Base-by-base conservation (phyloP, 2,888 invertebrate species). In the Lepidonotus clava region DNA sequence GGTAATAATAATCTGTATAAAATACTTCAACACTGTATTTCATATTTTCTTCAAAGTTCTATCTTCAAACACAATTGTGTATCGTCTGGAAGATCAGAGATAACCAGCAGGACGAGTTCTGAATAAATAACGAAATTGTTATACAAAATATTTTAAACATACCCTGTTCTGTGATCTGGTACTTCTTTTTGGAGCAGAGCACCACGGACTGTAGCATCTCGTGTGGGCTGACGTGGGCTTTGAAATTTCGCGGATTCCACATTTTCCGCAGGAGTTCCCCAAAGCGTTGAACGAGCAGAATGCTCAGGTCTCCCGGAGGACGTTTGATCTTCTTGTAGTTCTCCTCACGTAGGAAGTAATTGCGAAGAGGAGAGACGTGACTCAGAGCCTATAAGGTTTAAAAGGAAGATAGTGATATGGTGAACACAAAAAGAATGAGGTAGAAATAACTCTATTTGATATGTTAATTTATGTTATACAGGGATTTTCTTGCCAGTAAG, bases 141-240 rank as follows among this genome's bases (percentile, higher is more conserved):
- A n/a, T n/a, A n/a, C n/a, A n/a, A n/a, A n/a, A n/a, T n/a, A n/a
- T n/a, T n/a, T n/a, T n/a, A n/a, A n/a, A n/a, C 76, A 6, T 53
- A 97, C 98, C 98, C 95, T 99, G 99, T 92, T 98, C 97, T 0
- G 98, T 99, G 93, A 99, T 99, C 95, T 99, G 99, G 94, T 99
- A 99, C 90, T 96, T 96, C 94, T 99, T 98, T 94, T 97, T 97
- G 92, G 99, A 98, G 97, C 98, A 98, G 89, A 99, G 95, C 2
- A 99, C 98, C 36, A 99, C 98, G 77, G 99, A 98, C 91, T 99
- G 99, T 36, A 99, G 95, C 99, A 99, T 99, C 95, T 99, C 99
- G 93, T 99, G 99, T 0, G 99, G 99, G 32, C 98, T 99, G 0
- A 99, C 99, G 93, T 99, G 99, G 0, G 99, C 97, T 95, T 99